Evolutionary conservation across 2,797 vertebrate genomes (phyloP).

Genomic region (Cyclura pinguis): DNA sequence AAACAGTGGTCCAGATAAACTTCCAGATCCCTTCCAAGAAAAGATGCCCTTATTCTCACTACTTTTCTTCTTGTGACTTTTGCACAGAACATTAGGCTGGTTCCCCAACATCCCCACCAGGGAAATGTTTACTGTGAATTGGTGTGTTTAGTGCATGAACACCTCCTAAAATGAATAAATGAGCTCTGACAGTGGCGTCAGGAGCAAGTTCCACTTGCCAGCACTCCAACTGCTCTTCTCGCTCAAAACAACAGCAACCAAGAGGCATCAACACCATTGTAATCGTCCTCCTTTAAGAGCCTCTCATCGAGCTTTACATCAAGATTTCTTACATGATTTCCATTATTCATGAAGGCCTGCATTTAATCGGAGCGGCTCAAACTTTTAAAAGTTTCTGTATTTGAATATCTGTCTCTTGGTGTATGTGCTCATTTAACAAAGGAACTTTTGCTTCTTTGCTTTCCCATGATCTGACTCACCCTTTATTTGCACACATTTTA

Average conservation of each 20-base stretch:
- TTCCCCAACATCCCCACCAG: conserved; percentile 9
- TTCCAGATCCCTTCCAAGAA: neutral
- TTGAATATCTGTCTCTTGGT: conserved; percentile 60
- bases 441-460: conserved; percentile 51
- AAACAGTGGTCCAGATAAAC: neutral
- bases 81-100: conserved; percentile 8
- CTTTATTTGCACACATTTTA: conserved; percentile 73
- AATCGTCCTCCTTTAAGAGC: conserved; percentile 54
- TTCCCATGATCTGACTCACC: conserved; percentile 53
- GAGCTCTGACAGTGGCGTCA: conserved; percentile 52
- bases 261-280: conserved; percentile 48
- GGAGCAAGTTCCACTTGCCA: conserved; percentile 39
- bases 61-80: neutral
- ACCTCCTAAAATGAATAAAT: conserved; percentile 32
- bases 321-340: conserved; percentile 62
- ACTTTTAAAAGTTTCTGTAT: conserved; percentile 75
- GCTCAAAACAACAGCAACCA: conserved; percentile 51
- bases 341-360: conserved; percentile 73
- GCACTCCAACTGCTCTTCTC: conserved; percentile 54
- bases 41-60: neutral
- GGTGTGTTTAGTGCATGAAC: conserved; percentile 22
- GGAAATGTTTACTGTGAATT: conserved; percentile 4
- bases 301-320: conserved; percentile 44
- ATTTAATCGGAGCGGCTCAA: conserved; percentile 68
- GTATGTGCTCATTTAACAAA: conserved; percentile 53